Percentiles rank a stretch among this genome's conserved stretches.
These are phyloP conservation scores for Nerophis lumbriciformis DNA, from an alignment of 2,113 vertebrate species.

Conservation along the genomic window DNA sequence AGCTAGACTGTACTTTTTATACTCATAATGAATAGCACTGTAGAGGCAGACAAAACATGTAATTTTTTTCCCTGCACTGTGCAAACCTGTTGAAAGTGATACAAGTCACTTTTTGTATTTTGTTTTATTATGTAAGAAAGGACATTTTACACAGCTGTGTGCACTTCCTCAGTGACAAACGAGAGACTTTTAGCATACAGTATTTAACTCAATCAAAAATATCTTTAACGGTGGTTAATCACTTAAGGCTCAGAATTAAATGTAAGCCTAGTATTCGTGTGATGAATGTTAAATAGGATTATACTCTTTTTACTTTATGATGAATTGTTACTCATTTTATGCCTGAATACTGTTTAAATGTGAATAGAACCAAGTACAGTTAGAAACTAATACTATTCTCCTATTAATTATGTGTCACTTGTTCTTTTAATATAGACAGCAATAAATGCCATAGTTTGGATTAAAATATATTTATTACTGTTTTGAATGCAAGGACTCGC, in stretches of 20 bases:
- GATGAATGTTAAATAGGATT: slow-evolving; percentile 28
- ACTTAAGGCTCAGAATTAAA: slow-evolving; percentile 32
- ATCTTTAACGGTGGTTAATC: slow-evolving; percentile 20
- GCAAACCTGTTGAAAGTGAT: slow-evolving; percentile 35
- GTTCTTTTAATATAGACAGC: slow-evolving; percentile 37
- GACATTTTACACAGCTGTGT: too few relatives aligned
- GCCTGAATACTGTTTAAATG: too few relatives aligned
- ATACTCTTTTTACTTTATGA: not conserved
- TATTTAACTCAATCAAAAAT: not conserved
- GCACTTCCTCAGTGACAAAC: too few relatives aligned
- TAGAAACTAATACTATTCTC: slow-evolving; percentile 42
- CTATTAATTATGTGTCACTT: slow-evolving; percentile 45
- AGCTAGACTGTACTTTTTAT: slow-evolving; percentile 22
- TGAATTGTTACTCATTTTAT: slow-evolving; percentile 5
- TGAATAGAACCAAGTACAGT: slow-evolving; percentile 10
- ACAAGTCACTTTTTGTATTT: not conserved
- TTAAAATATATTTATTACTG: slow-evolving; percentile 39
- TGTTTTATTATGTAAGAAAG: too few relatives aligned
- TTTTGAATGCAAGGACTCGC: slow-evolving; percentile 11
- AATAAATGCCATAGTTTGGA: slow-evolving; percentile 29
- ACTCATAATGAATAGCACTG: slow-evolving; percentile 25
- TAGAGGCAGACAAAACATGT: slow-evolving; percentile 34
- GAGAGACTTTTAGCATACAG: too few relatives aligned
- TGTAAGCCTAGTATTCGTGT: slow-evolving; percentile 19
- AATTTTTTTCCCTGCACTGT: slow-evolving; percentile 53